Percentiles rank a stretch among this genome's conserved stretches.
Conservation (phyloP, 2,888 invertebrate species). For the Aquatica leii region DNA sequence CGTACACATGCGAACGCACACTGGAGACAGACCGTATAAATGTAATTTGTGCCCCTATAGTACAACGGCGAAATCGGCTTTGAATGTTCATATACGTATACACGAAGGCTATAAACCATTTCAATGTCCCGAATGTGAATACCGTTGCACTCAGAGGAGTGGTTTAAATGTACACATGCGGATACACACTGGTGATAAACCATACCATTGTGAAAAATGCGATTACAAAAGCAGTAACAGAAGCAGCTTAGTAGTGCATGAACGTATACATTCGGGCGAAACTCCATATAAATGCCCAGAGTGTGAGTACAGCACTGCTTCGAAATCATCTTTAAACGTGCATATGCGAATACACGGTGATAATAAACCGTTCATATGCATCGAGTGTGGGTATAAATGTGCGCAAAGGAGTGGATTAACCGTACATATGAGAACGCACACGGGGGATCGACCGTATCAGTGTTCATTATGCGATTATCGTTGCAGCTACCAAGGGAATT, state of each 20-base stretch:
- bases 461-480: conserved; percentile 26
- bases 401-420: conserved; percentile 20
- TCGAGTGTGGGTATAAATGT: conserved; percentile 25
- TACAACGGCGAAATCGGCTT: conserved; percentile 27
- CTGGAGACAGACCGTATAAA: conserved; percentile 27
- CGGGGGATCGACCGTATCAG: conserved; percentile 28
- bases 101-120: conserved; percentile 30
- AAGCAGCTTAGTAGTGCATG: conserved; percentile 27
- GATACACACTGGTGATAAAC: conserved; percentile 29
- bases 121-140: conserved; percentile 24
- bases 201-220: conserved; percentile 25
- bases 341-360: conserved; percentile 26
- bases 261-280: conserved; percentile 25
- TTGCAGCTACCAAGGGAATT: conserved; percentile 26
- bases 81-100: conserved; percentile 28
- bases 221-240: conserved; percentile 22
- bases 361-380: conserved; percentile 28
- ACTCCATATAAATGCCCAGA: conserved; percentile 25
- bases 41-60: conserved; percentile 27
- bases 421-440: conserved; percentile 29
- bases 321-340: conserved; percentile 24
- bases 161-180: conserved; percentile 26
- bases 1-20: conserved; percentile 33
- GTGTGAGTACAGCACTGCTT: conserved; percentile 25
- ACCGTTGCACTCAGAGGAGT: conserved; percentile 23